Evolutionary conservation across 1,140 invertebrate species (phyloP), one percentile per base, ranked within the genome.

Genomic region (Cryptotermes secundus): DNA sequence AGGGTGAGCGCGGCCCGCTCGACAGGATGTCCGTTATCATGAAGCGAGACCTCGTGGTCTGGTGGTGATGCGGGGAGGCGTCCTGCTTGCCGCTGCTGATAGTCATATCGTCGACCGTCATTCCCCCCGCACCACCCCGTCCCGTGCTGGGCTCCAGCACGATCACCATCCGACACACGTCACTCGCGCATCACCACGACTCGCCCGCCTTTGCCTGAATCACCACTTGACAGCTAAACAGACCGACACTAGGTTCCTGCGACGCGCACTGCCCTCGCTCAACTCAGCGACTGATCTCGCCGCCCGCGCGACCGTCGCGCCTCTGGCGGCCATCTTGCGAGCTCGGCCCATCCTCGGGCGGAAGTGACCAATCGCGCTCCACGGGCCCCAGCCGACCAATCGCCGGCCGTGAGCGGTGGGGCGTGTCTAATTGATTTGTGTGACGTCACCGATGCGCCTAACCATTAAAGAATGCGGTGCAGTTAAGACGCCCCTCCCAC

Each of bases 1-100:
- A 86, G 38, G 85, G 85, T 31, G 86, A 87, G 19, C 84, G 81
- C 82, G 86, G 36, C 38, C 85, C 84, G 80, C 86, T 87, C 3
- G 87, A 86, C 45, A 89, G 83, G 80, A 89, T 89, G 86, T 89
- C 88, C 6, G 88, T 89, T 84, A 89, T 89, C 88, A 89, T 89
- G 86, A 89, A 89, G 49, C 88, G 81, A 22, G 88, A 88, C 53
- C 49, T 26, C 45, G 83, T 38, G 59, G 83, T 83, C 49, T 72
- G 53, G 72, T 72, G 53, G 81, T 83, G 83, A 34, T 83, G 83
- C 3, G 34, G 26, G 34, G 49, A 38, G 45, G 53, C 9, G 45
- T 72, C 53, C 31, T 65, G 26, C 16, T 35, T 45, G 38, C 65
- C 65, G 36, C 36, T 81, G 19, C 22, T 79, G 79, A 84, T 80